Evolutionary conservation across 2,888 invertebrate species (phyloP).

Genomic region (Microdon myrmicae): DNA sequence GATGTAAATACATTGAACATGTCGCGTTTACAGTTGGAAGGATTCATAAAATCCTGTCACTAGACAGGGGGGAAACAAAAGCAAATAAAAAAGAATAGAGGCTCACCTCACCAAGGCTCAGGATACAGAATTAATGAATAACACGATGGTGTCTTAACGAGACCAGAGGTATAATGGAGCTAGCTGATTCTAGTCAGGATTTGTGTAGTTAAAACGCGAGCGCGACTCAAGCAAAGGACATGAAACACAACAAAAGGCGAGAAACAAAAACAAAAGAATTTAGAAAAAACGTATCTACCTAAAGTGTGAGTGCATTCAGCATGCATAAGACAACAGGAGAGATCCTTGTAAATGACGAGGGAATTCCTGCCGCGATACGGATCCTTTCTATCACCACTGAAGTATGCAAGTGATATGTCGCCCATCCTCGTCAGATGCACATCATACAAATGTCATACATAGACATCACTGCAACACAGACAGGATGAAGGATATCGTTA

Average conservation of each 20-base stretch:
- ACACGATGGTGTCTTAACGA: slow-evolving; percentile 43
- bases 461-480: slow-evolving; percentile 42
- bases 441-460: slow-evolving; percentile 45
- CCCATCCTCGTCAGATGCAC: slow-evolving; percentile 31
- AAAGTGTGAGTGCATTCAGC: no score
- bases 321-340: neutral
- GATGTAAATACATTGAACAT: slow-evolving; percentile 46
- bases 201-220: no score
- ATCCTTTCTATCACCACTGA: slow-evolving; percentile 22
- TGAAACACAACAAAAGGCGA: slow-evolving; percentile 1
- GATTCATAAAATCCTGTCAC: slow-evolving; percentile 24
- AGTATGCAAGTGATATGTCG: slow-evolving; percentile 42
- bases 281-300: no score
- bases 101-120: no score
- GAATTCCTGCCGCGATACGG: slow-evolving; percentile 31
- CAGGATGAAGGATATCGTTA: slow-evolving; percentile 52
- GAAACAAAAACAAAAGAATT: slow-evolving; percentile 5
- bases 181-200: no score
- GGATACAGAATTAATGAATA: slow-evolving; percentile 52
- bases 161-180: slow-evolving; percentile 21
- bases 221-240: no score
- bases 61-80: no score
- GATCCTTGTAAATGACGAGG: slow-evolving; percentile 38
- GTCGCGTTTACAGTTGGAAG: slow-evolving; percentile 41
- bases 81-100: no score